phyloP scores from a whole-genome alignment of 1,140 invertebrate species.

The Lordiphosa clarofinis region DNA sequence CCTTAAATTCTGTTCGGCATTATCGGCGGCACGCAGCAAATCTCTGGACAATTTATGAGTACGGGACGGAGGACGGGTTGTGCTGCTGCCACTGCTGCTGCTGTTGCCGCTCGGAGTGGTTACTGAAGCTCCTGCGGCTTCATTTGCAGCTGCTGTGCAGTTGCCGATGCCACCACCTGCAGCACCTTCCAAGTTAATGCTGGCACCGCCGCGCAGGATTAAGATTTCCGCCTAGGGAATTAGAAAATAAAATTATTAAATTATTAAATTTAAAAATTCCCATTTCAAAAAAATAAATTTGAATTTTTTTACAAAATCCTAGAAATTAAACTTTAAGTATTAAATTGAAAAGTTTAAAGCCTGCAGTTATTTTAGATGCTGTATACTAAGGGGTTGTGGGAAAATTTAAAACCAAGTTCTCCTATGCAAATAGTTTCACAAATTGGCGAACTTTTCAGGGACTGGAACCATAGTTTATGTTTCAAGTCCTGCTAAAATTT shows the following conservation, averaged over 20 bases:
- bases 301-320: too few relatives aligned
- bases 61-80: constrained; percentile 65
- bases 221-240: constrained; percentile 69
- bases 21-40: constrained; percentile 82
- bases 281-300: too few relatives aligned
- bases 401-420: too few relatives aligned
- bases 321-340: too few relatives aligned
- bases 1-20: constrained; percentile 85
- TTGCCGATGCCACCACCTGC: constrained; percentile 8
- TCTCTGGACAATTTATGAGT: constrained; percentile 79
- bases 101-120: constrained; percentile 29
- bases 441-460: too few relatives aligned
- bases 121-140: constrained; percentile 33
- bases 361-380: too few relatives aligned
- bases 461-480: too few relatives aligned
- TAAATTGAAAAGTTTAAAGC: background rate
- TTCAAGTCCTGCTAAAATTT: too few relatives aligned
- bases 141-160: constrained; percentile 26
- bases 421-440: too few relatives aligned
- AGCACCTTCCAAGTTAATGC: constrained; percentile 44
- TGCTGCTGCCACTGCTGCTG: constrained; percentile 52
- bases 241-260: background rate
- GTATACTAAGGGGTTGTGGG: too few relatives aligned
- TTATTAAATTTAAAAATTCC: background rate
- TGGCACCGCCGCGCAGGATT: constrained; percentile 80